Base-by-base conservation (phyloP, 2,888 invertebrate species). In the Panorpa germanica region DNA sequence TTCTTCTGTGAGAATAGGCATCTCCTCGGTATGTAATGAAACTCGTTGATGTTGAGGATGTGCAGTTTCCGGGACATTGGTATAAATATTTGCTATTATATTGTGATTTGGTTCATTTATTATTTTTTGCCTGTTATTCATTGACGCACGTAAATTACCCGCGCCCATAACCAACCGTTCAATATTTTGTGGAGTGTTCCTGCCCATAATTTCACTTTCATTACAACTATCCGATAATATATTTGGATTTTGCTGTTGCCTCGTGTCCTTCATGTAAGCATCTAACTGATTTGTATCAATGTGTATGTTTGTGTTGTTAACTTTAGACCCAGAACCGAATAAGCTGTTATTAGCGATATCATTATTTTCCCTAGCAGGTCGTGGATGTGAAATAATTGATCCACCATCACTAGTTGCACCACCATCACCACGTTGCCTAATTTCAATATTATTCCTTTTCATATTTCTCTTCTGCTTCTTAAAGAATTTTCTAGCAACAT, bases 401-500 rank as follows among this genome's bases (percentile, higher is more conserved):
- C 61, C 61, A 11, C 59, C 60, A 36, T 70, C 68, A 38, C 67
- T 68, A 15, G 60, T 53, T 9, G 57, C 54, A 26, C 65, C 65
- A 14, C 58, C 65, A 34, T 67, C 67, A 9, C 65, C 53, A 34
- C 66, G 56, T 19, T 70, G 59, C 0, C 73, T 65, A 10, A 72
- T 53, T 29, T 74, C 73, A 13, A 81, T 56, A 43, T 78, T 78
- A 42, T 72, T 75, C 33, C 73, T 67, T 43, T 74, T 76, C 49
- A 70, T 65, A 39, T 77, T 59, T 25, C 78, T 65, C 33, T 76
- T 64, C 46, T 83, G 85, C 41, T 81, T 82, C 42, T 81, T 81
- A 53, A 91, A 91, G 49, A 90, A 91, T 46, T 85, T 85, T 38
- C 83, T 69, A 1, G 91, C 91, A 0, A 86, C 85, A 20, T 83